Evolutionary conservation across 2,113 vertebrate species (phyloP), one percentile per base, ranked within the genome.

Genomic region (Psettodes erumei): DNA sequence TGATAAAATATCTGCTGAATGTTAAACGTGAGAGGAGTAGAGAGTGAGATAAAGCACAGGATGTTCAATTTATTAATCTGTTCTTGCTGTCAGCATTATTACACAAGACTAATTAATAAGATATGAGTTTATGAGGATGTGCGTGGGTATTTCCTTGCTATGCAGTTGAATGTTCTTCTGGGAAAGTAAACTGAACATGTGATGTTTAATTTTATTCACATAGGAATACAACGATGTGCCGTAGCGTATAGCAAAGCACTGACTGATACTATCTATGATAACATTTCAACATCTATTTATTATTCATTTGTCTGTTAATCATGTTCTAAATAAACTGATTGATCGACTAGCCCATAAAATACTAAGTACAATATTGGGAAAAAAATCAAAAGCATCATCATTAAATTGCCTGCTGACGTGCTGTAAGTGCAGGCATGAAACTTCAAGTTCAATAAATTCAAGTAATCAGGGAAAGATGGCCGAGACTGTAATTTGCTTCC

Each of bases 1-100:
- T 76, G 79, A 89, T 92, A 87, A 92, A 90, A 86, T 73, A 83
- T 55, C 27, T 59, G 40, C 53, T 64, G 60, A 77, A 81, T 55
- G 53, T 64, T 40, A 82, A 73, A 61, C 48, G 48, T 33, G 56
- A 62, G 55, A 71, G 65, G 2, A 55, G 47, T 13, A 78, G 53
- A 38, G 35, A 66, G 35, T 40, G 1, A 54, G 19, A 40, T 60
- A 40, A 73, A 42, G 30, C 5, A 47, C 12, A 55, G 25, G 19
- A 40, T 0, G n/a, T 69, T 71, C 3, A 47, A 21, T 66, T 60
- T 75, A 65, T 86, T 81, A 25, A 79, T 50, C 32, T 51, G 40
- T 33, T 74, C 51, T 59, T 45, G 12, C 76, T 59, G 51, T 65
- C 25, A 60, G 40, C 8, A 12, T 54, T 47, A 47, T 75, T 30